Evolutionary conservation across 2,797 vertebrate species (phyloP).

Genomic region (Varecia variegata): DNA sequence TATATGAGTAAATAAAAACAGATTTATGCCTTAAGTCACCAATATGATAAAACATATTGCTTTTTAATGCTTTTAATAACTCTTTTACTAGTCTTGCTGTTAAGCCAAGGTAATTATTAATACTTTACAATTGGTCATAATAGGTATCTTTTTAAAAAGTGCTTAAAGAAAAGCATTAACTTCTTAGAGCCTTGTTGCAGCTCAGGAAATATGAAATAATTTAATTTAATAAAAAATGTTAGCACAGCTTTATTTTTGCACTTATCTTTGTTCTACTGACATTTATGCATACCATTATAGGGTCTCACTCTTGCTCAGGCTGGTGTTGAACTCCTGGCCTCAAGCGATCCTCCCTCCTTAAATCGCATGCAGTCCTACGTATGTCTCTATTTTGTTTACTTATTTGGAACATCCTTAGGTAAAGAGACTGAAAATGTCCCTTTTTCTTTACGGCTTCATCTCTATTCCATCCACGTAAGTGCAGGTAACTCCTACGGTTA

Average conservation of each 20-base stretch:
- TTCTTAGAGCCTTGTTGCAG: neutral
- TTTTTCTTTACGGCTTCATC: neutral
- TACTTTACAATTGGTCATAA: neutral
- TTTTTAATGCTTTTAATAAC: conserved; percentile 33
- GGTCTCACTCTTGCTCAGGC: no score
- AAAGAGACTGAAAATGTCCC: neutral
- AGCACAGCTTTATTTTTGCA: neutral
- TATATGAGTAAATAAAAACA: conserved; percentile 46
- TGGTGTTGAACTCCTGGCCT: no score
- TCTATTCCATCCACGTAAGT: neutral
- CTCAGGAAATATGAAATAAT: neutral
- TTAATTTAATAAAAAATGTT: neutral
- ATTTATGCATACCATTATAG: neutral
- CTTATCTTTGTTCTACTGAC: neutral
- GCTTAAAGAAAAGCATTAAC: conserved; percentile 6
- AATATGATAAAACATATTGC: neutral
- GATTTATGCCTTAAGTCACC: conserved; percentile 1
- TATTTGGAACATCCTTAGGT: neutral
- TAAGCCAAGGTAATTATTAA: neutral
- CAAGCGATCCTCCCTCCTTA: no score
- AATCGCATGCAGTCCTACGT: neutral
- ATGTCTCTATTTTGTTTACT: neutral
- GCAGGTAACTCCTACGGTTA: neutral
- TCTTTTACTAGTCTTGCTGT: neutral
- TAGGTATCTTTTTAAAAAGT: conserved; percentile 3